Conservation (phyloP, 1,140 invertebrate species). For the Ceratina calcarata region DNA sequence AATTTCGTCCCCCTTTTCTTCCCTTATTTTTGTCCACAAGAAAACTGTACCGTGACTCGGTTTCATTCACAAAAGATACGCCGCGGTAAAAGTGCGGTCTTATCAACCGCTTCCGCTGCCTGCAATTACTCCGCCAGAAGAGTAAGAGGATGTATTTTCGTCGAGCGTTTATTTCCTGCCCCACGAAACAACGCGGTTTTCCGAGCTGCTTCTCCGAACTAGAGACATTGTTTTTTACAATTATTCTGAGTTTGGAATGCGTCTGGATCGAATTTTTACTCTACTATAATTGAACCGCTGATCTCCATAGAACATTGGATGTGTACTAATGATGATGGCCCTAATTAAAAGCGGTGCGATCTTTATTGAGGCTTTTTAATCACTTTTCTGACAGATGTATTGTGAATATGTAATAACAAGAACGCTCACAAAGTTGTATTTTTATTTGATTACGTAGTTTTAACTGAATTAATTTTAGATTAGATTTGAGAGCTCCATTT, state of each 20-base stretch:
- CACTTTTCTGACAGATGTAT: no score
- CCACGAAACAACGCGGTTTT: slow-evolving; percentile 16
- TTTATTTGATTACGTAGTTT: not conserved
- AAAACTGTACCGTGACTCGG: not conserved
- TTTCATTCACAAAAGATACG: not conserved
- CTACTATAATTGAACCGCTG: not conserved
- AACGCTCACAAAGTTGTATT: no score
- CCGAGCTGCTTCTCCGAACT: not conserved
- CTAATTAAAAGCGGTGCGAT: no score
- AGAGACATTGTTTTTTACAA: not conserved
- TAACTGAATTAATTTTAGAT: not conserved
- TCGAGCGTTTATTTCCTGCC: not conserved
- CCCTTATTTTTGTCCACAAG: not conserved
- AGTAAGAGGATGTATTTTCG: not conserved
- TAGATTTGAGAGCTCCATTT: not conserved
- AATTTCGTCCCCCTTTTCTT: slow-evolving; percentile 28
- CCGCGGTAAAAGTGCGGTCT: slow-evolving; percentile 7
- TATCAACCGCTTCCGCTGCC: slow-evolving; percentile 24
- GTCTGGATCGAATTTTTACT: not conserved
- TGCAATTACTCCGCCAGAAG: slow-evolving; percentile 43
- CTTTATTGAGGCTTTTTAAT: no score
- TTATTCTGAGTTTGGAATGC: not conserved
- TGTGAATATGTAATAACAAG: no score
- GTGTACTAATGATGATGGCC: no score
- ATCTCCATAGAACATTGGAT: not conserved